Base-by-base conservation (phyloP, 1,140 invertebrate species). In the Ostrea denselamellosa region DNA sequence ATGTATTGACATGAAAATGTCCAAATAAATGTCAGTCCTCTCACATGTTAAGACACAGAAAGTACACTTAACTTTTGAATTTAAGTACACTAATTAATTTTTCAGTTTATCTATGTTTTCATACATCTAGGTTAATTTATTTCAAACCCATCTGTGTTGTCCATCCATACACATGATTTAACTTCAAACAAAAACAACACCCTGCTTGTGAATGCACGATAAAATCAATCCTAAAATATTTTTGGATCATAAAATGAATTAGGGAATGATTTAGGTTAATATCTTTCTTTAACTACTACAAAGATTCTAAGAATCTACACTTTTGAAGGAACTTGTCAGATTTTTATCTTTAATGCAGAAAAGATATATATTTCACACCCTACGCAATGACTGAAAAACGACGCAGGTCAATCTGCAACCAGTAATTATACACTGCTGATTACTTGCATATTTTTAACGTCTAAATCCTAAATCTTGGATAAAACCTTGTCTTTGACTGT, bases 241-340 rank as follows among this genome's bases (percentile, higher is more conserved):
- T 77, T 25, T 77, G 14, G 68, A 77, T 28, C 28, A 77, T 77
- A 77, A 77, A 77, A 62, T 62, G 17, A 77, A 77, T 77, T 77
- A 77, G 9, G 68, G 28, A 77, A 77, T 77, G 68, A 77, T 77
- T 77, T 77, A 77, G 25, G 68, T 77, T 71, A 28, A 77, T 77
- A 77, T 77, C 68, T 77, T 25, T 77, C 34, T 44, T 44, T 4
- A 17, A 28, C 25, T 7, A 25, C 25, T 17, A 25, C 8, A 77
- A 25, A 28, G 28, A 77, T 77, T 8, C 68, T 28, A 77, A 25
- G 68, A 77, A 77, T 77, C 68, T 77, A 34, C 56, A 34, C 68
- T 28, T 62, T 14, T 77, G 28, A 77, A 28, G 10, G 25, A 44
- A 22, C 68, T 77, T 28, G 25, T 28, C 25, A 28, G 25, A 77